Evolutionary conservation across 2,888 invertebrate species (phyloP).

Genomic region (Aleiodes leptofemur): DNA sequence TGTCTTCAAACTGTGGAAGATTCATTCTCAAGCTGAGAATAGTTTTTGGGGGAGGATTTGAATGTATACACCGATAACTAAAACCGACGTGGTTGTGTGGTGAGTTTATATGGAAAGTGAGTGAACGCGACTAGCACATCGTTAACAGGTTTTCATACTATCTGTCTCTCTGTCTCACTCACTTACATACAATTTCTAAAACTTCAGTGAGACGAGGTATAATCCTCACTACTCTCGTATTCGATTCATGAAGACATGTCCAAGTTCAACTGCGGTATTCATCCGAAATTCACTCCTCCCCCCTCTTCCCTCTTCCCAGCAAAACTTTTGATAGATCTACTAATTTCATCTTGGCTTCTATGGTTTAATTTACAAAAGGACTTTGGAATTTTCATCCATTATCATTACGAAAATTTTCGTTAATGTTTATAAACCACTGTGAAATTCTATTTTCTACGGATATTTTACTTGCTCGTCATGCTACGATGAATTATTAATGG

Average conservation of each 20-base stretch:
- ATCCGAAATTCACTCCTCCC: too few relatives aligned
- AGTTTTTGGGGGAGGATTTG: neutral
- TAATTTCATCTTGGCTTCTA: slow-evolving; percentile 21
- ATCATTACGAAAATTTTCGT: neutral
- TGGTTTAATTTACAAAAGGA: slow-evolving; percentile 11
- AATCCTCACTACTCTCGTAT: slow-evolving; percentile 22
- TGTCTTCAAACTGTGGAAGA: slow-evolving; percentile 5
- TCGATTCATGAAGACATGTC: slow-evolving; percentile 41
- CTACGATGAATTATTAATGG: slow-evolving; percentile 38
- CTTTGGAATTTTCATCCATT: neutral
- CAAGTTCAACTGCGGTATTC: slow-evolving; percentile 32
- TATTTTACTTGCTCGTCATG: slow-evolving; percentile 15
- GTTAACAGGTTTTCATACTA: slow-evolving; percentile 24
- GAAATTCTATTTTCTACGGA: neutral
- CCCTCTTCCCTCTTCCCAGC: neutral
- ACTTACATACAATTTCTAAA: slow-evolving; percentile 12
- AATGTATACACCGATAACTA: slow-evolving; percentile 36
- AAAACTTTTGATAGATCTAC: slow-evolving; percentile 28
- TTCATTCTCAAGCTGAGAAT: slow-evolving; percentile 4
- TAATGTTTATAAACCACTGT: neutral
- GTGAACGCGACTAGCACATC: slow-evolving; percentile 16
- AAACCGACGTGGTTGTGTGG: slow-evolving; percentile 28
- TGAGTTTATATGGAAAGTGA: slow-evolving; percentile 37
- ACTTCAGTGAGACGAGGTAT: slow-evolving; percentile 17
- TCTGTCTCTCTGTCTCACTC: neutral